phyloP scores from a whole-genome alignment of 1,140 invertebrate genomes.

The Drosophila bipectinata region DNA sequence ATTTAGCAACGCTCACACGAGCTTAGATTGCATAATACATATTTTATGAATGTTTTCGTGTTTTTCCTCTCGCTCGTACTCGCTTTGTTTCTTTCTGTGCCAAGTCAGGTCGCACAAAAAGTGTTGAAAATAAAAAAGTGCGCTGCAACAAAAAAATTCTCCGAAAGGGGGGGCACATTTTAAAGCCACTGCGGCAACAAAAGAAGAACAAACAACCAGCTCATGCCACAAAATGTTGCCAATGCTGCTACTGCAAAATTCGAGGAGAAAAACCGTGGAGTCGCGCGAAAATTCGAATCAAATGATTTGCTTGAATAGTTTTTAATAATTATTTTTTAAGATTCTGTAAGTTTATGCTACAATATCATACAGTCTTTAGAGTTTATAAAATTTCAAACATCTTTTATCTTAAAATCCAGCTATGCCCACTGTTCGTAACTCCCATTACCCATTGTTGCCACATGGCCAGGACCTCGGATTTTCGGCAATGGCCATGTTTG shows the following conservation, averaged over 20 bases:
- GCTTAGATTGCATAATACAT: conserved; percentile 84
- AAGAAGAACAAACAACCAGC: conserved; percentile 46
- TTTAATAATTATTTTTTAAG: background rate
- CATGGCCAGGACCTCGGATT: conserved; percentile 55
- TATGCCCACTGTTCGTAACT: conserved; percentile 40
- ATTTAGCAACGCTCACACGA: conserved; percentile 83
- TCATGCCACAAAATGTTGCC: conserved; percentile 37
- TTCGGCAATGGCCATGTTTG: conserved; percentile 49
- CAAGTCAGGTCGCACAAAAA: conserved; percentile 66
- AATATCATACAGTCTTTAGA: too few species aligned
- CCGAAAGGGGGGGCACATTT: conserved; percentile 29
- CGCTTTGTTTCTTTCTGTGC: conserved; percentile 34
- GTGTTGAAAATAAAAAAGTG: conserved; percentile 68
- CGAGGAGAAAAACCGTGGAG: conserved; percentile 17
- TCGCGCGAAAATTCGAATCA: background rate
- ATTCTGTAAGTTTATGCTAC: too few species aligned
- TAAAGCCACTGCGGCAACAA: conserved; percentile 78
- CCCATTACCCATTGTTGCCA: conserved; percentile 44
- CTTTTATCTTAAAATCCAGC: too few species aligned
- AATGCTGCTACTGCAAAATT: conserved; percentile 16
- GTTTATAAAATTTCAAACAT: too few species aligned
- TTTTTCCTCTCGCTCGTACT: conserved; percentile 11
- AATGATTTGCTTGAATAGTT: background rate
- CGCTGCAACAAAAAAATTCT: conserved; percentile 30
- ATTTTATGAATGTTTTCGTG: conserved; percentile 80